These are phyloP conservation scores for Anthoscopus minutus DNA, from an alignment of 2,113 vertebrate species.

Conservation along the genomic window DNA sequence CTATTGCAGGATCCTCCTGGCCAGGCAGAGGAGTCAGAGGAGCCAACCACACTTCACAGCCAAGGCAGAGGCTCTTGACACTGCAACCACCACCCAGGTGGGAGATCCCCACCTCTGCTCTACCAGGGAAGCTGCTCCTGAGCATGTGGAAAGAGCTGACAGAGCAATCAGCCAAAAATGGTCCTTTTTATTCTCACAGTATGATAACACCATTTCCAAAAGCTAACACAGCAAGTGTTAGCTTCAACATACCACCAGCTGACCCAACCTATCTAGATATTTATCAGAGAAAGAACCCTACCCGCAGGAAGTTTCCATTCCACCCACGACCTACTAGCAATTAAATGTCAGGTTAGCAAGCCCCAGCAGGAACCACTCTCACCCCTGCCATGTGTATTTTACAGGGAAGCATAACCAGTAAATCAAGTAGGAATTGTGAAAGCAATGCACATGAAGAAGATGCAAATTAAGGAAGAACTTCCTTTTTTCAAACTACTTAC, in stretches of 20 bases:
- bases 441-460: conserved; percentile 22
- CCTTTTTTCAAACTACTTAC: conserved; percentile 77
- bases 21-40: no score
- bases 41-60: background rate
- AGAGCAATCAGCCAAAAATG: background rate
- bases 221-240: background rate
- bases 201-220: background rate
- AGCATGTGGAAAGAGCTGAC: background rate
- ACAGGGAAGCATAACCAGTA: conserved; percentile 19
- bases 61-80: background rate
- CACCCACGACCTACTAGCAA: background rate
- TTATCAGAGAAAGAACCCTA: background rate
- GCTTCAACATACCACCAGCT: background rate
- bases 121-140: background rate
- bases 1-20: background rate
- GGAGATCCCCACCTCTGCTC: background rate
- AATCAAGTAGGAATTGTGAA: conserved; percentile 36
- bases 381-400: background rate
- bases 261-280: background rate
- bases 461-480: conserved; percentile 42
- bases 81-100: background rate
- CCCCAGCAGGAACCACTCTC: background rate
- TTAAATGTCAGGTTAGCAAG: background rate
- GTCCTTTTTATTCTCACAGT: background rate
- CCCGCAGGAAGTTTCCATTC: background rate